Conservation (phyloP, 2,113 vertebrate genomes). For the Hyperopisus bebe region DNA sequence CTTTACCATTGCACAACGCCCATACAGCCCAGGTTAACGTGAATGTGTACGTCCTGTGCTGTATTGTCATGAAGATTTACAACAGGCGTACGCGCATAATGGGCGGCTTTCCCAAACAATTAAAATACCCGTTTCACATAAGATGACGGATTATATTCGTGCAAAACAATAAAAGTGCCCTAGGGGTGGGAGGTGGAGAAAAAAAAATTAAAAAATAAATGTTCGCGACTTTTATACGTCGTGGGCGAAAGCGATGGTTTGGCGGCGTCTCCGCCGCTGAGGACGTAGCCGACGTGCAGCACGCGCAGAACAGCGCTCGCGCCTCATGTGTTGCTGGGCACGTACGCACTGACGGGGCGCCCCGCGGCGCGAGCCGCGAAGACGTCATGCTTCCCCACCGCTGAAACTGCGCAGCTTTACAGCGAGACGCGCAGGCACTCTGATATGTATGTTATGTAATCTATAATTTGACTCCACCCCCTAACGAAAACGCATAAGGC, state of each 20-base stretch:
- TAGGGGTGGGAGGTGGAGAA: neutral
- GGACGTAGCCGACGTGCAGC: constrained; percentile 24
- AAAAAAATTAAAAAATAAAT: neutral
- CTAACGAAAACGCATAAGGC: neutral
- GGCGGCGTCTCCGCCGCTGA: neutral
- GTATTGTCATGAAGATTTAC: neutral
- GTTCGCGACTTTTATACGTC: neutral
- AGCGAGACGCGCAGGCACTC: neutral
- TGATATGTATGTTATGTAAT: constrained; percentile 14
- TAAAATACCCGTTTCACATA: neutral
- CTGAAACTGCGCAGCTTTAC: neutral
- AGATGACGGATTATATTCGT: neutral
- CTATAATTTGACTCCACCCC: constrained; percentile 10
- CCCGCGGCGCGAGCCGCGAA: neutral
- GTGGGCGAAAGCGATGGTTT: neutral
- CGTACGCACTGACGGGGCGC: constrained; percentile 31
- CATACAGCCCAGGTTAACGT: neutral
- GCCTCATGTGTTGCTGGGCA: constrained; percentile 29
- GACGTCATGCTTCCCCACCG: constrained; percentile 19
- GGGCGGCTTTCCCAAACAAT: neutral
- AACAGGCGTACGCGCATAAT: neutral
- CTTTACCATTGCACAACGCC: neutral
- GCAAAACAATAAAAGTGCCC: neutral
- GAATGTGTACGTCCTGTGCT: neutral
- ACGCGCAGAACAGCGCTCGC: neutral